Evolutionary conservation across 2,113 vertebrate species (phyloP).

Genomic region (Gymnobelideus leadbeateri): DNA sequence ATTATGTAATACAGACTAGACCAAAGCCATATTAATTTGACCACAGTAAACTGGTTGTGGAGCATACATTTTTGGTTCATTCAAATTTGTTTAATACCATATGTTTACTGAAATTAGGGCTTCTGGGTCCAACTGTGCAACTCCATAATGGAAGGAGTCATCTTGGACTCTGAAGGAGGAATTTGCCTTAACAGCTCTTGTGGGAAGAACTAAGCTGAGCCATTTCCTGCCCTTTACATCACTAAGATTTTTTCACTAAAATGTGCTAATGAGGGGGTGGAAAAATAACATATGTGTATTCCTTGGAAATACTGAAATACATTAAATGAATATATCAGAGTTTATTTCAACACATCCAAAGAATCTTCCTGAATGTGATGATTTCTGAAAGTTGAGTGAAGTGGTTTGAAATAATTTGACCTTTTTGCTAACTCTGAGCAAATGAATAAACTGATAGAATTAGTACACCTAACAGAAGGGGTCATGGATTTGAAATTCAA

Average conservation of each 20-base stretch:
- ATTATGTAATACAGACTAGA: not conserved
- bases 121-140: not conserved
- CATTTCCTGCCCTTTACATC: not conserved
- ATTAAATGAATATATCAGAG: slow-evolving; percentile 4
- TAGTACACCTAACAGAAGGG: not conserved
- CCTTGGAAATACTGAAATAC: slow-evolving; percentile 32
- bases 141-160: not conserved
- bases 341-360: not conserved
- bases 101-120: not conserved
- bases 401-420: not conserved
- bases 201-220: not conserved
- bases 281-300: slow-evolving; percentile 4
- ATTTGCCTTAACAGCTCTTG: slow-evolving; percentile 30
- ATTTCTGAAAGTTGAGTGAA: not conserved
- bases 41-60: not conserved
- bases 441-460: slow-evolving; percentile 6
- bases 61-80: not conserved
- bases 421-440: slow-evolving; percentile 14
- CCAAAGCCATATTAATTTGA: not conserved
- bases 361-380: not conserved
- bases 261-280: slow-evolving; percentile 9
- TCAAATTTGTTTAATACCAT: not conserved
- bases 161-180: not conserved
- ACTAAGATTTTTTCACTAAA: slow-evolving; percentile 29
- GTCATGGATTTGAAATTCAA: not conserved